Evolutionary conservation across 2,888 invertebrate species (phyloP), one percentile per base, ranked within the genome.

Genomic region (Julus scanicus): DNA sequence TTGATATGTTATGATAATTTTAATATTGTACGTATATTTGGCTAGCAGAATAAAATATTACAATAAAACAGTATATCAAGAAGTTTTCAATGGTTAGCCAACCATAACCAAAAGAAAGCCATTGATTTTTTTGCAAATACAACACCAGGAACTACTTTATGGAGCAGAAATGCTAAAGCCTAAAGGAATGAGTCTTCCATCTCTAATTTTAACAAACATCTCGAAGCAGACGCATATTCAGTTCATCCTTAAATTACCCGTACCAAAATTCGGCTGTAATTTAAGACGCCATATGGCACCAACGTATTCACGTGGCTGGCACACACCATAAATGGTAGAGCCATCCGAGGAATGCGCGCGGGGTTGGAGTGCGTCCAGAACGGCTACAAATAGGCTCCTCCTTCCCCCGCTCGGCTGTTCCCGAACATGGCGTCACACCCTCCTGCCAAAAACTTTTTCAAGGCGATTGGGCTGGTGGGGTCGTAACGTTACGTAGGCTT

Each of bases 251-350:
- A 84, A 84, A 84, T 48, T 84, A n/a, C 84, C 39, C 29, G 13
- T 84, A 3, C 17, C 13, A 63, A 63, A 63, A 63, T 71, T 29
- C 9, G 29, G 20, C 9, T 71, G 71, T 71, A 71, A 71, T 71
- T 71, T 29, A 71, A 71, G 71, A 20, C 71, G 71, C 71, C 71
- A 71, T 71, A 71, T 71, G 71, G 29, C 71, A 71, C 71, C 57
- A n/a, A 6, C 57, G n/a, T n/a, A 20, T 20, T 71, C 71, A 71
- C 71, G 71, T 71, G 71, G 71, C 71, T 71, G 9, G 29, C 71
- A 71, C 71, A 20, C 84, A 84, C 84, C 84, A 84, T 84, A 84
- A 84, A 84, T 84, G 84, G 84, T 44, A 20, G 48, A 84, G 11
- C 40, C 3, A n/a, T 15, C 8, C 84, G 40, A 40, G 84, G 44